phyloP scores from a whole-genome alignment of 2,888 invertebrate species.

The Dorcus hopei region DNA sequence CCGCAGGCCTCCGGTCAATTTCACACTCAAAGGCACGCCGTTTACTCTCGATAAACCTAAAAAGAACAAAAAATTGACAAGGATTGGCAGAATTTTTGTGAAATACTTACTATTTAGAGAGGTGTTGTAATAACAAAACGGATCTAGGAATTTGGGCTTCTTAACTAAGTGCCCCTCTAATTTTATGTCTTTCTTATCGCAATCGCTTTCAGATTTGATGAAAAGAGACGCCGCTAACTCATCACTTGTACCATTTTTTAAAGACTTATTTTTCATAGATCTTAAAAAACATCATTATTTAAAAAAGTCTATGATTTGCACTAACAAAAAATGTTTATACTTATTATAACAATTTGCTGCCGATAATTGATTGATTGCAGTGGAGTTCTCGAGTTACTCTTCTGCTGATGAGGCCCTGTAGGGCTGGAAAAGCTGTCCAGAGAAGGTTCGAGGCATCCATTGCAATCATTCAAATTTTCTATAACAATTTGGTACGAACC shows the following conservation, averaged over 20 bases:
- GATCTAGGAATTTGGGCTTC: slow-evolving; percentile 36
- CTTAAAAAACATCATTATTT: slow-evolving; percentile 1
- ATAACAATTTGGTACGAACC: neutral
- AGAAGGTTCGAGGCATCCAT: too few relatives aligned
- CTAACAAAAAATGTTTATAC: too few relatives aligned
- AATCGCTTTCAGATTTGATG: neutral
- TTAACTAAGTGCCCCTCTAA: neutral
- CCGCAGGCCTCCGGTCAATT: slow-evolving; percentile 41
- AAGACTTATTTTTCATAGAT: neutral
- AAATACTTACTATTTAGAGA: slow-evolving; percentile 38
- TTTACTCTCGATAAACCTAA: slow-evolving; percentile 35
- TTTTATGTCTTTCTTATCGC: slow-evolving; percentile 1
- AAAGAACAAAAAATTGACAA: slow-evolving; percentile 1
- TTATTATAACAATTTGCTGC: too few relatives aligned
- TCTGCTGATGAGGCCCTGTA: too few relatives aligned
- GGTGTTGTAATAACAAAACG: slow-evolving; percentile 46
- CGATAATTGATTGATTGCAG: too few relatives aligned
- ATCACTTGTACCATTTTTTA: slow-evolving; percentile 8
- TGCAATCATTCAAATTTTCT: too few relatives aligned
- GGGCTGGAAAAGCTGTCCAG: too few relatives aligned
- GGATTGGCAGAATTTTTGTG: neutral
- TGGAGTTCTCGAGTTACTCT: too few relatives aligned
- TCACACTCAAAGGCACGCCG: slow-evolving; percentile 31
- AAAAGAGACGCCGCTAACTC: slow-evolving; percentile 6
- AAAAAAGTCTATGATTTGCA: neutral